Evolutionary conservation across 2,888 invertebrate species (phyloP).

Genomic region (Lamellibrachia satsuma): DNA sequence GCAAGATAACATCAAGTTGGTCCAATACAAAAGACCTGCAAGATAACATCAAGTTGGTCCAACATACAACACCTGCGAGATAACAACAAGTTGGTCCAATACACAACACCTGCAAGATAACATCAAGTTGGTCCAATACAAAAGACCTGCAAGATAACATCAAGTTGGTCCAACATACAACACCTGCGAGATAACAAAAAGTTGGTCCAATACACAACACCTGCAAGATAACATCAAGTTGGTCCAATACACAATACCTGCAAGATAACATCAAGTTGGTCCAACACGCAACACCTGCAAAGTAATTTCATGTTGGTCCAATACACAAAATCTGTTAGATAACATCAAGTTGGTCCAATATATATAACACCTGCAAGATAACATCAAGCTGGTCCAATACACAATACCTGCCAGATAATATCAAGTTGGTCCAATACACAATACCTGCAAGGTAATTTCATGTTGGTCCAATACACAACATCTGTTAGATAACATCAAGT

Average conservation of each 20-base stretch:
- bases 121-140: too few relatives aligned
- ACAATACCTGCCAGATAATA: not conserved
- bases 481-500: slow-evolving; percentile 70
- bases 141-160: not conserved
- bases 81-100: not conserved
- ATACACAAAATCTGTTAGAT: not conserved
- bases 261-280: not conserved
- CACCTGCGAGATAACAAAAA: not conserved
- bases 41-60: not conserved
- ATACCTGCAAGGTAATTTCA: not conserved
- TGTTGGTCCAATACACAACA: not conserved
- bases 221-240: not conserved
- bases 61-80: not conserved
- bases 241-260: too few relatives aligned
- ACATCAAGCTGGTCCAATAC: too few relatives aligned
- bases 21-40: not conserved
- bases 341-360: not conserved
- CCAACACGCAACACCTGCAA: not conserved
- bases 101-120: not conserved
- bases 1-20: slow-evolving; percentile 19
- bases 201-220: too few relatives aligned
- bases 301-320: not conserved
- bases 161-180: not conserved
- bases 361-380: not conserved
- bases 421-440: not conserved